phyloP scores from a whole-genome alignment of 2,797 vertebrate genomes.

The Hozukius guyotensis region DNA sequence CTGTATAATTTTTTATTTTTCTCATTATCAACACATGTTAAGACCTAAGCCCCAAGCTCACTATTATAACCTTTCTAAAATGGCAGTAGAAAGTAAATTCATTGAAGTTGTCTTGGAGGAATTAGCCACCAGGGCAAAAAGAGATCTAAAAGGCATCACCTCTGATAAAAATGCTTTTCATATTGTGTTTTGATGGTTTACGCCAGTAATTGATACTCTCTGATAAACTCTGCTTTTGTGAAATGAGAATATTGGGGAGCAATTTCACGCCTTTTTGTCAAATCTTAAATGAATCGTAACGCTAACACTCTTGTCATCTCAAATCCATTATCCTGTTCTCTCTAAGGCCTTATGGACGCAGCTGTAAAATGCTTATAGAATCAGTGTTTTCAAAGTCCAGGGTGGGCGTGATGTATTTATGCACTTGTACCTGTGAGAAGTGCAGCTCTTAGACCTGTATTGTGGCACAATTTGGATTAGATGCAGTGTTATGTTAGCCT shows the following conservation, averaged over 20 bases:
- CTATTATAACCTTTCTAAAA: neutral
- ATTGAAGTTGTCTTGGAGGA: neutral
- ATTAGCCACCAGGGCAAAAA: neutral
- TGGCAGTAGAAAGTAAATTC: neutral
- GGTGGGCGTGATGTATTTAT: neutral
- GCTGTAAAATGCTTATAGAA: neutral
- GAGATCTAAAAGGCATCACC: neutral
- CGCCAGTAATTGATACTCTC: neutral
- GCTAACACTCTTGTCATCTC: neutral
- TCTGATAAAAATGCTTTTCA: neutral
- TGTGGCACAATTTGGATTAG: conserved; percentile 18
- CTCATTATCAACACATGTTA: no score
- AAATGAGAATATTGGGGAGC: neutral
- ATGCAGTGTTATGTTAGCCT: neutral
- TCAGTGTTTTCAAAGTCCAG: neutral
- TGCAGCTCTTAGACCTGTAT: neutral
- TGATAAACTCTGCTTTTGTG: neutral
- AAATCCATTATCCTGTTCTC: neutral
- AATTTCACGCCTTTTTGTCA: conserved; percentile 9
- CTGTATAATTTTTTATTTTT: no score
- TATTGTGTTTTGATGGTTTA: neutral
- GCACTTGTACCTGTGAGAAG: neutral
- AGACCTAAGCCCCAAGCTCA: no score
- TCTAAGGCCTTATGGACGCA: neutral
- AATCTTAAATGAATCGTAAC: neutral